Percentiles rank a stretch among this genome's conserved stretches.
Conservation (phyloP, 1,140 invertebrate genomes). For the Tenebrio molitor region DNA sequence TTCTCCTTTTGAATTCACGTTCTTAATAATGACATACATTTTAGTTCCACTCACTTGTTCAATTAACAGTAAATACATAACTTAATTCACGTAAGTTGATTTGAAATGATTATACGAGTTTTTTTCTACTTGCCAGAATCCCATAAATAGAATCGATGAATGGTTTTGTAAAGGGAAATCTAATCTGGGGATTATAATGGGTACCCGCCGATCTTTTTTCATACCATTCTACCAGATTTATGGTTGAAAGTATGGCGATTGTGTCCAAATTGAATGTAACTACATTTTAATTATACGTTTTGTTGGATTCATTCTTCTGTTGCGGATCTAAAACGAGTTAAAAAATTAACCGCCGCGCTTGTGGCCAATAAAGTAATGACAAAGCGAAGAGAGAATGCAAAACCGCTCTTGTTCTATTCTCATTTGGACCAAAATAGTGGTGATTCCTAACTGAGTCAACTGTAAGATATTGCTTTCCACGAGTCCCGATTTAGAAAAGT, state of each 20-base stretch:
- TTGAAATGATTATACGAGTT: conserved; percentile 32
- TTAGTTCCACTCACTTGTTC: conserved; percentile 37
- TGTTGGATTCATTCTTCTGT: neutral
- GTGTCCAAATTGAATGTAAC: conserved; percentile 17
- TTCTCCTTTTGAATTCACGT: conserved; percentile 29
- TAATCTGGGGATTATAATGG: conserved; percentile 22
- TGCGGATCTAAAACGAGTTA: neutral
- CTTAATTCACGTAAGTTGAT: conserved; percentile 36
- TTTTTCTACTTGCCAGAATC: conserved; percentile 18
- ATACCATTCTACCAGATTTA: conserved; percentile 14
- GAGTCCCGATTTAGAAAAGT: no score
- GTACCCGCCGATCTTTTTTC: conserved; percentile 14
- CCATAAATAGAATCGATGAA: conserved; percentile 36
- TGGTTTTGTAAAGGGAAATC: conserved; percentile 21
- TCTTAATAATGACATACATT: conserved; percentile 41
- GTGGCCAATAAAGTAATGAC: neutral
- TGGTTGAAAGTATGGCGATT: conserved; percentile 13
- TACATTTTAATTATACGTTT: conserved; percentile 18
- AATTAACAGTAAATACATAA: conserved; percentile 37
- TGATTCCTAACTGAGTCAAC: no score
- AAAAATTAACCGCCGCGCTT: neutral
- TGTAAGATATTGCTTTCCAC: no score
- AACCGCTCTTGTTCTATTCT: no score
- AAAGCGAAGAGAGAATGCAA: no score
- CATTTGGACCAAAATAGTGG: no score